A percentile compares a stretch with the other conserved stretches of the same genome.
Conservation (phyloP, 1,140 invertebrate genomes). For the Conus ventricosus region DNA sequence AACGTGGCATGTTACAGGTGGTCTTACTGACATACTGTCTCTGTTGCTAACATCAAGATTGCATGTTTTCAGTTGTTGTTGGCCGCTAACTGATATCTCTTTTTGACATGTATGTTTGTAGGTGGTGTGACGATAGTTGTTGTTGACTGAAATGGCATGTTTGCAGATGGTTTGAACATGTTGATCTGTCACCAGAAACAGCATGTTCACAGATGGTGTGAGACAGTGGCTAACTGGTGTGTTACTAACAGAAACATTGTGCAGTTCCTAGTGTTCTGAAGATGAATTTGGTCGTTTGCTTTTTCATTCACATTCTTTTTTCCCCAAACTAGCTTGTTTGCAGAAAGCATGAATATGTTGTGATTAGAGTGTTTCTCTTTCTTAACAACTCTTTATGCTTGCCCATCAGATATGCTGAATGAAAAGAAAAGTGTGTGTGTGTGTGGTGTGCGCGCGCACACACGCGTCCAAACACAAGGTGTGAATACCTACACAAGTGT, state of each 20-base stretch:
- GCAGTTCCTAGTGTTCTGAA: neutral
- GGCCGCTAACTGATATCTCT: too few relatives aligned
- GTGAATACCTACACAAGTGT: too few relatives aligned
- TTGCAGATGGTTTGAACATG: neutral
- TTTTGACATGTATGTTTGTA: too few relatives aligned
- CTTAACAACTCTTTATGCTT: too few relatives aligned
- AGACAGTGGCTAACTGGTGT: neutral
- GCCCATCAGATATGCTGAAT: too few relatives aligned
- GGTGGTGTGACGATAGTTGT: too few relatives aligned
- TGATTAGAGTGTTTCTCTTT: neutral
- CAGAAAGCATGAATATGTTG: neutral
- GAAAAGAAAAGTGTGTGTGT: too few relatives aligned
- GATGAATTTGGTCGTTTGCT: neutral
- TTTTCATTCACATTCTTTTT: neutral
- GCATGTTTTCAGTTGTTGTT: too few relatives aligned
- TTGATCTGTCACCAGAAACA: neutral
- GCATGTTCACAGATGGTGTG: too few relatives aligned
- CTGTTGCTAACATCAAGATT: neutral
- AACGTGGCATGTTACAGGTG: too few relatives aligned
- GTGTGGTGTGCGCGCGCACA: too few relatives aligned
- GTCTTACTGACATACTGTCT: neutral
- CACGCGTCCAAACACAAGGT: too few relatives aligned
- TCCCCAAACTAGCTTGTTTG: neutral
- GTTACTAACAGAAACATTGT: neutral
- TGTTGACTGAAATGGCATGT: neutral